Evolutionary conservation across 2,113 vertebrate genomes (phyloP).

Genomic region (Garra rufa): DNA sequence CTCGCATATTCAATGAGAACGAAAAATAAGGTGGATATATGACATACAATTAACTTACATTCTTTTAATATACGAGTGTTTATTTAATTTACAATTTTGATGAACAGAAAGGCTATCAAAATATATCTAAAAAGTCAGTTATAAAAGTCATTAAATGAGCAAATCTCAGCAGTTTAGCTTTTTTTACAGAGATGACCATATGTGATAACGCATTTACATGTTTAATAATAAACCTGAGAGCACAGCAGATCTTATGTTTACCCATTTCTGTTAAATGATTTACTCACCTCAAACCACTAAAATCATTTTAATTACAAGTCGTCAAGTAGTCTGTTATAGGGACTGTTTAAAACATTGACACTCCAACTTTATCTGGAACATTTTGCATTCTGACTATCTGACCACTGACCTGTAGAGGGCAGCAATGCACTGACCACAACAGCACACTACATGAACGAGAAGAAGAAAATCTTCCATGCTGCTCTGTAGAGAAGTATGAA

Average conservation of each 20-base stretch:
- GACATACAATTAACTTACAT: not conserved
- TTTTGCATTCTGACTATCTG: not conserved
- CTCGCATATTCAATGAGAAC: too few relatives aligned
- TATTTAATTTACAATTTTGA: not conserved
- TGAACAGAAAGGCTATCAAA: not conserved
- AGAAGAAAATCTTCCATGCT: not conserved
- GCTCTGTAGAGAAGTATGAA: not conserved
- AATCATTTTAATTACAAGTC: not conserved
- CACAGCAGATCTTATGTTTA: not conserved
- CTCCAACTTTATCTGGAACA: not conserved
- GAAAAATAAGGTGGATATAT: too few relatives aligned
- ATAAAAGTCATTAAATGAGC: not conserved
- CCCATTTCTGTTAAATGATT: not conserved
- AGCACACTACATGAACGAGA: not conserved
- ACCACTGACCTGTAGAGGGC: slow-evolving; percentile 1
- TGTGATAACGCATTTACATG: not conserved
- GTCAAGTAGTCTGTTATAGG: not conserved
- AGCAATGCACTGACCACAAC: not conserved
- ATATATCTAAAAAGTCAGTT: not conserved
- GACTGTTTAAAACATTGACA: not conserved
- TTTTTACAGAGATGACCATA: not conserved
- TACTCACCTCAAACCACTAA: not conserved
- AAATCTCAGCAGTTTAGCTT: not conserved
- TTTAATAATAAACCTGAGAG: not conserved
- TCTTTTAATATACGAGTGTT: not conserved